Evolutionary conservation across 1,140 invertebrate genomes (phyloP), one percentile per base, ranked within the genome.

Genomic region (Leucophenga varia): DNA sequence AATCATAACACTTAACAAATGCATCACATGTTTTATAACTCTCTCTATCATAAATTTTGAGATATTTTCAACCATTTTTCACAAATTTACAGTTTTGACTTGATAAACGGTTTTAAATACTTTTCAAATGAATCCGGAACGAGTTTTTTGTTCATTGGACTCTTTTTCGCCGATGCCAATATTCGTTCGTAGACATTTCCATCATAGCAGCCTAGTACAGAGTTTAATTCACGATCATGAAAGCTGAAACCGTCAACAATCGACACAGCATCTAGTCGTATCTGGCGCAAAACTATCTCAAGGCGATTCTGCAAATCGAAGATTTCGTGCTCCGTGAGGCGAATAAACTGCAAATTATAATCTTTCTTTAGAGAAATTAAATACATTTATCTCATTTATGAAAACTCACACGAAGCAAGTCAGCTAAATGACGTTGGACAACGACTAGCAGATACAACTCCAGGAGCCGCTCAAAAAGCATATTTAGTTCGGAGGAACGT

Each of bases 161-260:
- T 90, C 59, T 87, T 86, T 61, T 85, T 80, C 0, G 92, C 91
- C 67, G 87, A 90, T 31, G 86, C 82, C 63, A 87, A 91, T 7
- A 96, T 76, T 43, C 90, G 82, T 65, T 92, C 84, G 71, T 95
- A 97, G 10, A 93, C 93, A 48, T 90, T 83, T 2, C 93, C 93
- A 75, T 97, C 93, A 68, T 87, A 92, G 5, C 87, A 81, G 2
- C 93, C 93, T 3, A 96, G 75, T 3, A 88, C 83, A 16, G 91
- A 95, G 12, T 79, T 76, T 4, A 95, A 73, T 39, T 90, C 81
- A 57, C 85, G 81, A 67, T 95, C 93, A 16, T 82, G 79, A 34
- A 91, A 82, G 72, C 95, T 91, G 61, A 95, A 96, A 3, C 88
- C 84, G 72, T 96, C 93, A 0, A 94, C 91, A 10, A 95, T 79